Evolutionary conservation across 2,888 invertebrate genomes (phyloP).

Genomic region (Digitonthophagus gazella): DNA sequence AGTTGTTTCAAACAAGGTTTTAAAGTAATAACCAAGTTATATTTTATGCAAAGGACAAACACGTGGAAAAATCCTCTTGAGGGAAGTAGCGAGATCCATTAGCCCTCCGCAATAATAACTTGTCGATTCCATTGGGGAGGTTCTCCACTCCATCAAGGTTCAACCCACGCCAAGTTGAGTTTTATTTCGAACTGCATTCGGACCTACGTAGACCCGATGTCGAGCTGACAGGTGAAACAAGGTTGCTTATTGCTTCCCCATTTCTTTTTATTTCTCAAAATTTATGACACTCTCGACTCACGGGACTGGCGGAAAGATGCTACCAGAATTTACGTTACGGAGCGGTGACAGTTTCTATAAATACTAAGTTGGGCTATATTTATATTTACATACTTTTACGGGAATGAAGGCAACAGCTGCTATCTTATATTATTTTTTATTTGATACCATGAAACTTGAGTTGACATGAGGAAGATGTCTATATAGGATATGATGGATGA

Average conservation of each 20-base stretch:
- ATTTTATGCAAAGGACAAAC: neutral
- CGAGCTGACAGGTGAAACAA: conserved; percentile 5
- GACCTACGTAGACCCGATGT: neutral
- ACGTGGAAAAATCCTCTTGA: neutral
- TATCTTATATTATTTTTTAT: neutral
- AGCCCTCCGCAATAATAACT: neutral
- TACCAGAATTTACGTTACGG: neutral
- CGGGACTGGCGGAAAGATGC: neutral
- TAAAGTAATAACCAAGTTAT: too few species aligned
- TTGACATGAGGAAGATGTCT: too few species aligned
- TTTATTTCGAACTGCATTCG: neutral
- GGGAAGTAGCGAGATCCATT: neutral
- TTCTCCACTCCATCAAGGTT: neutral
- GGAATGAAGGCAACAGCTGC: neutral
- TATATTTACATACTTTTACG: neutral
- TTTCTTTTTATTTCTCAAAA: conserved; percentile 8
- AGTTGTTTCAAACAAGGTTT: too few species aligned
- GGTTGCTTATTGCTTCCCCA: conserved; percentile 4
- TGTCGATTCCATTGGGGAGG: neutral
- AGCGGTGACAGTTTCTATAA: neutral
- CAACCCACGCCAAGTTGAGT: neutral
- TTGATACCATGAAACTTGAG: too few species aligned
- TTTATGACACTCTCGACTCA: conserved; percentile 12
- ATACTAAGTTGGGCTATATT: neutral
- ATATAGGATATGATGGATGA: too few species aligned